phyloP scores from a whole-genome alignment of 2,888 invertebrate genomes.

The Rhorus exstirpatorius region DNA sequence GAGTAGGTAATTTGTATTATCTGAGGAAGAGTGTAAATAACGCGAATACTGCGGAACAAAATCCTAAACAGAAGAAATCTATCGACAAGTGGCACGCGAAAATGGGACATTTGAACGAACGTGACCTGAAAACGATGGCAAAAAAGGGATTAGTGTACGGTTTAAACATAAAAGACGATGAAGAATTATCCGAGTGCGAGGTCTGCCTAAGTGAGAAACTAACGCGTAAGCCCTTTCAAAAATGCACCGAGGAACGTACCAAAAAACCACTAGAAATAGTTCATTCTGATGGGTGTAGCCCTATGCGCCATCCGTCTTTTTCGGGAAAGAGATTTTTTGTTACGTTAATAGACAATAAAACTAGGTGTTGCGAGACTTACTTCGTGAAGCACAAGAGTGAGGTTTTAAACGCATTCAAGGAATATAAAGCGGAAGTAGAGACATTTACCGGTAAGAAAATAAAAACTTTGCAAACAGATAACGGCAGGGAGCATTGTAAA shows the following conservation, averaged over 20 bases:
- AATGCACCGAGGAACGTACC: slow-evolving; percentile 45
- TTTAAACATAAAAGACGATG: slow-evolving; percentile 22
- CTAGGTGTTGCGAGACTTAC: slow-evolving; percentile 61
- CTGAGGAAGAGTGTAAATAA: slow-evolving; percentile 9
- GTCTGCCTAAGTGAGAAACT: slow-evolving; percentile 59
- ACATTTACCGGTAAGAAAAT: slow-evolving; percentile 60
- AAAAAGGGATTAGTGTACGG: slow-evolving; percentile 53
- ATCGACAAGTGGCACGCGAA: slow-evolving; percentile 59
- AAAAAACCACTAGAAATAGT: slow-evolving; percentile 70
- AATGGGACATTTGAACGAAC: slow-evolving; percentile 64
- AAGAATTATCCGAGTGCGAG: slow-evolving; percentile 47
- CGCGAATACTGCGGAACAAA: slow-evolving; percentile 48
- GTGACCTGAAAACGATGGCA: slow-evolving; percentile 58
- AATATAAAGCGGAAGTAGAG: slow-evolving; percentile 56
- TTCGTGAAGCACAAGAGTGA: slow-evolving; percentile 62
- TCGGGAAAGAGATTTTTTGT: slow-evolving; percentile 60
- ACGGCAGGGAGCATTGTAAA: slow-evolving; percentile 68
- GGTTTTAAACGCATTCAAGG: slow-evolving; percentile 52
- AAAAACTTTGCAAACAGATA: slow-evolving; percentile 68
- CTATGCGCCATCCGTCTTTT: slow-evolving; percentile 51
- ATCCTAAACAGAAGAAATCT: too few species aligned
- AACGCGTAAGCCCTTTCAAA: slow-evolving; percentile 47
- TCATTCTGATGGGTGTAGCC: slow-evolving; percentile 68
- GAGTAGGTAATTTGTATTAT: slow-evolving; percentile 59
- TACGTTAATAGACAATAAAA: slow-evolving; percentile 67